Base-by-base conservation (phyloP, 2,888 invertebrate genomes). In the Orthonychiurus folsomi region DNA sequence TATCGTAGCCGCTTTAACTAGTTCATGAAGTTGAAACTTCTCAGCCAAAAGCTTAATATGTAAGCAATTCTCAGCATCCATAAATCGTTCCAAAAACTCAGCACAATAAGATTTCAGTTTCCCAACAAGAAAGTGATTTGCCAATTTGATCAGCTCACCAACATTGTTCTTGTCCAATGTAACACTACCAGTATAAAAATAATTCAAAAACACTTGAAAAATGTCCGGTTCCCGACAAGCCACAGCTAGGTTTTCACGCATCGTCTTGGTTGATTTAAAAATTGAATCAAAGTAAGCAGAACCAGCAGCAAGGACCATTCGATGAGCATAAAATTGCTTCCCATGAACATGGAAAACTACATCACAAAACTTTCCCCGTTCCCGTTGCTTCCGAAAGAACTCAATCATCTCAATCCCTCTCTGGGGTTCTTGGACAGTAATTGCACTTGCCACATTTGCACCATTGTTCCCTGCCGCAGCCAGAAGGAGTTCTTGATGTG, bases 241-340 rank as follows among this genome's bases (percentile, higher is more conserved):
- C 54, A 84, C 78, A 3, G 80, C 81, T 50, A 84, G 74, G 74
- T 82, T 79, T 71, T 82, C 82, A 28, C 64, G 63, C 73, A 66
- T 63, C 3, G 64, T 66, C 37, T 60, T 62, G 50, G 55, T 61
- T 3, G 79, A 79, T 67, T 82, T 81, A 65, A 84, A 76, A 61
- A 84, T 81, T 23, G 83, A 81, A 73, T 84, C 84, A 73, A 85
- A 83, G 75, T 83, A 84, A 0, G 84, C 84, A 62, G 84, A 84
- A 75, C 81, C 82, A 15, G 83, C 81, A 1, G 84, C 83, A 59
- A 85, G 75, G 61, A 85, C 81, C 75, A 81, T 82, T 54, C 84
- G 79, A 75, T 85, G 85, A 18, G 83, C 83, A 69, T 80, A 79
- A 69, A 84, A 81, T 66, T 81, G 78, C 70, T 79, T 79, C 58